Conservation (phyloP, 2,888 invertebrate species). For the Lycia hirtaria region DNA sequence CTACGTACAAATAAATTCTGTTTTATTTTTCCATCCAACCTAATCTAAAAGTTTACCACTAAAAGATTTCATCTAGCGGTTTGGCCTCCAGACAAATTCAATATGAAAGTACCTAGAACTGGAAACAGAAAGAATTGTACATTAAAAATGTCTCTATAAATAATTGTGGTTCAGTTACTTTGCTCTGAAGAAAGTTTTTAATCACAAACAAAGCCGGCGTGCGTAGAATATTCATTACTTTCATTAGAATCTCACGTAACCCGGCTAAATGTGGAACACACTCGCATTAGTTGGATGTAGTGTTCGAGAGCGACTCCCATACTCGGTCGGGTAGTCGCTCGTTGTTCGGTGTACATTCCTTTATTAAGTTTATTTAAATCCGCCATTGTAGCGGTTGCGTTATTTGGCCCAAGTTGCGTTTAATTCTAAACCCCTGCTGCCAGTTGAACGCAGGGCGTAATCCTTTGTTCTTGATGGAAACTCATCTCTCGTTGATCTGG, state of each 20-base stretch:
- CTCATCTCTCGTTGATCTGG: too few species aligned
- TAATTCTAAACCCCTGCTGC: neutral
- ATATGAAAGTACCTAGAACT: neutral
- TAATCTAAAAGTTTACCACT: neutral
- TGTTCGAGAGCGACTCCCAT: neutral
- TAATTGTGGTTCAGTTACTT: slow-evolving; percentile 6
- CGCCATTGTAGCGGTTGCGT: slow-evolving; percentile 15
- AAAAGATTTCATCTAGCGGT: neutral
- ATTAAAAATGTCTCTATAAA: slow-evolving; percentile 9
- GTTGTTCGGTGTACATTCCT: slow-evolving; percentile 7
- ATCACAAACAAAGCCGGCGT: slow-evolving; percentile 25
- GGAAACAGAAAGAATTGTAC: neutral
- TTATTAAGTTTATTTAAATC: slow-evolving; percentile 24
- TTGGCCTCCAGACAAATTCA: slow-evolving; percentile 1
- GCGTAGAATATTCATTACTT: slow-evolving; percentile 26
- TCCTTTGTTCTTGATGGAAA: neutral
- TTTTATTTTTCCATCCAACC: neutral
- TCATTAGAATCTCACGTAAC: slow-evolving; percentile 12
- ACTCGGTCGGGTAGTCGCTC: neutral
- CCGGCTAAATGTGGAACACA: neutral
- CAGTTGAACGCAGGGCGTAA: neutral
- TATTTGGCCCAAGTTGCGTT: slow-evolving; percentile 8
- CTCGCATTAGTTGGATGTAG: neutral
- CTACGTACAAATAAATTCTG: neutral
- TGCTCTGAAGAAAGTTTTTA: slow-evolving; percentile 19